A percentile compares a stretch with the other conserved stretches of the same genome.
Evolutionary conservation across 1,140 invertebrate genomes (phyloP).

Genomic region (Sminthurinus signatus): DNA sequence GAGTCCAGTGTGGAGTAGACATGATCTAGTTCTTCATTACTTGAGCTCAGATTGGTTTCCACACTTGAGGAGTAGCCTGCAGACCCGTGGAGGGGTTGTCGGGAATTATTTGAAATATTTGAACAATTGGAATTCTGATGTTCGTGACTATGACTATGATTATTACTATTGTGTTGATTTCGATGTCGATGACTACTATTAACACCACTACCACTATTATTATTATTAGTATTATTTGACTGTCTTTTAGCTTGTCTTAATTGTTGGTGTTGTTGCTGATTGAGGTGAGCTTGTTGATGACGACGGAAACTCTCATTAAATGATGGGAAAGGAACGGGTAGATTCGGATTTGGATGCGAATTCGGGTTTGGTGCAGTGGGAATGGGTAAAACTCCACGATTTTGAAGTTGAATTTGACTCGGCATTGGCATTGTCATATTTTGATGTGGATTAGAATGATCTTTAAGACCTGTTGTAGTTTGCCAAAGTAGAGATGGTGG

Average conservation of each 20-base stretch:
- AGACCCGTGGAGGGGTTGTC: not conserved
- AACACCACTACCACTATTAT: not conserved
- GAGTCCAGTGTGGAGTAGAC: conserved; percentile 40
- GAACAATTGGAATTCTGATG: conserved; percentile 18
- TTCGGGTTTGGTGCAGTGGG: not conserved
- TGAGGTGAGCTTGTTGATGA: conserved; percentile 13
- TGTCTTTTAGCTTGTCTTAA: not conserved
- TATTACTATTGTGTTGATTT: not conserved
- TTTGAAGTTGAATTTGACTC: not conserved
- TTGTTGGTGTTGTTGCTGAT: conserved; percentile 16
- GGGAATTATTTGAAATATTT: conserved; percentile 8
- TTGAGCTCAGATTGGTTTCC: conserved; percentile 21
- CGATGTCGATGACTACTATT: not conserved
- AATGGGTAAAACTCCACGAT: conserved; percentile 8
- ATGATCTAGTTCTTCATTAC: conserved; percentile 34
- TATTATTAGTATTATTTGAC: conserved; percentile 9
- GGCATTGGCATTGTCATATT: not conserved
- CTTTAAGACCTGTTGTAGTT: not conserved
- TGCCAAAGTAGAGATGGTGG: not conserved
- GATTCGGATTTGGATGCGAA: no score
- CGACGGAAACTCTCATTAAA: conserved; percentile 31
- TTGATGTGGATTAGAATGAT: no score
- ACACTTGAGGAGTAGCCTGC: conserved; percentile 30
- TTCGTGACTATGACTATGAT: not conserved
- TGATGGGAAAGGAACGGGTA: not conserved